These are phyloP conservation scores for Rhizoglyphus robini DNA, from an alignment of 1,140 invertebrate genomes.

Conservation along the genomic window DNA sequence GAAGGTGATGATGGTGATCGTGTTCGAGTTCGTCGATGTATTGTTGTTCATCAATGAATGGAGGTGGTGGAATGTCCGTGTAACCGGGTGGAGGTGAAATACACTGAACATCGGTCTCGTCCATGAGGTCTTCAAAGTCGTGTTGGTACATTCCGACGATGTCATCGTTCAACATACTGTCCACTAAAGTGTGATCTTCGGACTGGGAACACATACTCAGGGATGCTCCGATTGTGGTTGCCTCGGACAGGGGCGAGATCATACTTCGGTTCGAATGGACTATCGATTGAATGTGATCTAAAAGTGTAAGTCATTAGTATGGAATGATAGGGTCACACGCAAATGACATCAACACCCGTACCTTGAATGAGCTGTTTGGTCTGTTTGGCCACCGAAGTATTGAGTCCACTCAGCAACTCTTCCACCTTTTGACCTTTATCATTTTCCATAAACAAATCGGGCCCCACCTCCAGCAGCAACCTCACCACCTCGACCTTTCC, in stretches of 20 bases:
- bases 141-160: neutral
- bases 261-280: neutral
- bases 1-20: neutral
- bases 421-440: conserved; percentile 65
- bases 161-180: neutral
- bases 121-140: conserved; percentile 12
- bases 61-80: neutral
- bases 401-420: conserved; percentile 70
- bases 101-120: conserved; percentile 11
- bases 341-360: conserved; percentile 36
- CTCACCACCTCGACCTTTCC: conserved; percentile 81
- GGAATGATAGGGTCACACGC: neutral
- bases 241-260: conserved; percentile 1
- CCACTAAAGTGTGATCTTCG: neutral
- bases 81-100: conserved; percentile 22
- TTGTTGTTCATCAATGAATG: neutral
- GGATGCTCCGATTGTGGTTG: neutral
- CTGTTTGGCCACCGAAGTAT: conserved; percentile 68
- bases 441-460: conserved; percentile 63
- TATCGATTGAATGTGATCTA: neutral
- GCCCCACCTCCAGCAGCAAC: conserved; percentile 53
- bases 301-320: neutral
- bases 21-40: neutral
- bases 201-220: neutral
- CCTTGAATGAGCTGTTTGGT: conserved; percentile 70